These are phyloP conservation scores for Trichopoda pennipes DNA, from an alignment of 2,888 invertebrate genomes.

Conservation along the genomic window DNA sequence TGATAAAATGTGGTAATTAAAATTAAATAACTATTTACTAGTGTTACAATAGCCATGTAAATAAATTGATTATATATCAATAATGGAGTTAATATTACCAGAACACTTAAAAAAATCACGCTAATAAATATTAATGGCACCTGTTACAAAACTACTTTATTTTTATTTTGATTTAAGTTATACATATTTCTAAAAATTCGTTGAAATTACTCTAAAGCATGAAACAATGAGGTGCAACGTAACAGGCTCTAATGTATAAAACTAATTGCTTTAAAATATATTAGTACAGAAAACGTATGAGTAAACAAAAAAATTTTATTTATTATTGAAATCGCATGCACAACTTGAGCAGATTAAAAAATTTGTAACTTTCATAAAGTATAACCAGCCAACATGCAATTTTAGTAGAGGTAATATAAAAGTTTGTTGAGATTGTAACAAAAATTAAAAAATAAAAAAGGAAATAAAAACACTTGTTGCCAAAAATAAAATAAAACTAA, in stretches of 20 bases:
- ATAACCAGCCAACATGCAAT: slow-evolving; percentile 42
- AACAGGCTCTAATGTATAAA: neutral
- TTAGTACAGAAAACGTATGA: neutral
- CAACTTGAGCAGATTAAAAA: slow-evolving; percentile 32
- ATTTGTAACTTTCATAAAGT: slow-evolving; percentile 33
- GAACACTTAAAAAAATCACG: slow-evolving; percentile 15
- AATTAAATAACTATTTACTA: too few species aligned
- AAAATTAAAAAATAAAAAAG: neutral
- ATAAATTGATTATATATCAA: neutral
- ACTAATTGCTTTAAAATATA: neutral
- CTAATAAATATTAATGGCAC: slow-evolving; percentile 8
- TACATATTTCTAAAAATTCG: slow-evolving; percentile 1
- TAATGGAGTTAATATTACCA: slow-evolving; percentile 30
- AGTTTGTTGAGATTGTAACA: slow-evolving; percentile 18
- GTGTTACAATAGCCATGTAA: neutral
- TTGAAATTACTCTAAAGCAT: slow-evolving; percentile 43
- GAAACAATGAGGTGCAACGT: slow-evolving; percentile 1
- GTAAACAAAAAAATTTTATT: slow-evolving; percentile 68
- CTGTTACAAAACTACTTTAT: slow-evolving; percentile 41
- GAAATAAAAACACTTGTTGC: slow-evolving; percentile 51
- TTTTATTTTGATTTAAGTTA: too few species aligned
- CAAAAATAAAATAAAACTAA: slow-evolving; percentile 32
- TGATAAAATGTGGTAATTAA: too few species aligned
- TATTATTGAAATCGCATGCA: slow-evolving; percentile 56
- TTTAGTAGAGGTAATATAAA: slow-evolving; percentile 25